Percentiles rank a stretch among this genome's conserved stretches.
These are phyloP conservation scores for Galeopsomyia nigrocyanea DNA, from an alignment of 2,888 invertebrate species.

Conservation along the genomic window DNA sequence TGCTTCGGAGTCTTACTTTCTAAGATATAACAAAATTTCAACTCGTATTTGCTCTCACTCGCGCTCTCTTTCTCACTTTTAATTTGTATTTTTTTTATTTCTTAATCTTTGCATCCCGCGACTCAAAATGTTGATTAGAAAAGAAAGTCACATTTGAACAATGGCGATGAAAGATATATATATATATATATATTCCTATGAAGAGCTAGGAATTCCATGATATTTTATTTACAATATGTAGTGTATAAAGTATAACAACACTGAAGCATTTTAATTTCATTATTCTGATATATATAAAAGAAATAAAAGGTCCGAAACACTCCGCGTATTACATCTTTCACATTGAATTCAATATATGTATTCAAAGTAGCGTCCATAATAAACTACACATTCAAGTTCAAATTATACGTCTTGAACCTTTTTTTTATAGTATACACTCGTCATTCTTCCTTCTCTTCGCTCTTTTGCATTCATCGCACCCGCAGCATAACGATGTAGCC, in stretches of 20 bases:
- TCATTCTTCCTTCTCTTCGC: slow-evolving; percentile 35
- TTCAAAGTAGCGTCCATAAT: slow-evolving; percentile 56
- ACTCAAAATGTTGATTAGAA: slow-evolving; percentile 44
- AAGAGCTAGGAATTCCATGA: slow-evolving; percentile 47
- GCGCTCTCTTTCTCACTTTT: slow-evolving; percentile 39
- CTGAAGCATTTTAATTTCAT: slow-evolving; percentile 46
- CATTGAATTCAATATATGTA: slow-evolving; percentile 59
- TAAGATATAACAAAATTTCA: slow-evolving; percentile 40
- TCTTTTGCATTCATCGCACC: slow-evolving; percentile 57
- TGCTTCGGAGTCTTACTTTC: slow-evolving; percentile 55
- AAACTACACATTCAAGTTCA: slow-evolving; percentile 48
- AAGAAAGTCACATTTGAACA: slow-evolving; percentile 42
- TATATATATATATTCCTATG: slow-evolving; percentile 46
- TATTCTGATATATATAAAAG: slow-evolving; percentile 46
- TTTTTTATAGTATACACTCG: slow-evolving; percentile 37
- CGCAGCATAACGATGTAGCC: slow-evolving; percentile 56
- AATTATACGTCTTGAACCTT: slow-evolving; percentile 47
- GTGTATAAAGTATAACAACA: slow-evolving; percentile 48
- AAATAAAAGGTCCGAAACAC: slow-evolving; percentile 60
- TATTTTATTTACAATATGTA: slow-evolving; percentile 49
- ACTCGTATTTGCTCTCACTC: slow-evolving; percentile 19
- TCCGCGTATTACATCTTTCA: slow-evolving; percentile 55
- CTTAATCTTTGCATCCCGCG: slow-evolving; percentile 28
- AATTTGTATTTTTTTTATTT: slow-evolving; percentile 20
- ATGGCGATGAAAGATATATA: slow-evolving; percentile 47